phyloP scores from a whole-genome alignment of 1,140 invertebrate genomes.

The Lethrus apterus region DNA sequence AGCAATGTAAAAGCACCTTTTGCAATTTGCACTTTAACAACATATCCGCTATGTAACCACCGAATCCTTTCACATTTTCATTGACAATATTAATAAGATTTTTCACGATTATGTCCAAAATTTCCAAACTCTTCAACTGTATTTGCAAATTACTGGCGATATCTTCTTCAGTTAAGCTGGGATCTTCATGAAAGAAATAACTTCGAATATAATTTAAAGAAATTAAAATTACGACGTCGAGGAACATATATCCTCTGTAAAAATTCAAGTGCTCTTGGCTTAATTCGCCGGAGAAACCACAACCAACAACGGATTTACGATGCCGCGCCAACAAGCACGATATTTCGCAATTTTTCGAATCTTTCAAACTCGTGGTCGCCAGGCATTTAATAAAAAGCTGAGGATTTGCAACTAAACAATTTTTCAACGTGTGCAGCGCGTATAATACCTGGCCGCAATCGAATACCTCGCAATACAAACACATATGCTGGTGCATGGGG shows the following conservation, averaged over 20 bases:
- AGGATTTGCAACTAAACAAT: constrained; percentile 66
- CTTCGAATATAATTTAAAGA: constrained; percentile 75
- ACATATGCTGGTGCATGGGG: constrained; percentile 74
- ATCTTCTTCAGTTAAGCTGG: constrained; percentile 63
- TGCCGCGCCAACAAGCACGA: constrained; percentile 66
- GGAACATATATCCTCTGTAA: constrained; percentile 71
- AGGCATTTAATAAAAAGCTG: constrained; percentile 55
- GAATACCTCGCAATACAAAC: constrained; percentile 75
- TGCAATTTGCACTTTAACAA: constrained; percentile 79
- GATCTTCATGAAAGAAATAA: constrained; percentile 65
- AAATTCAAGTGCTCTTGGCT: constrained; percentile 53
- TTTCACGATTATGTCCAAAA: constrained; percentile 68
- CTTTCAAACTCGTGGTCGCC: constrained; percentile 37
- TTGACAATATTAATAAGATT: constrained; percentile 76
- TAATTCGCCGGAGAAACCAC: constrained; percentile 66
- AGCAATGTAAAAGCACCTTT: constrained; percentile 79
- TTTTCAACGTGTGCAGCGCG: constrained; percentile 66
- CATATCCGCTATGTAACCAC: constrained; percentile 75
- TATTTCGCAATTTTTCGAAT: constrained; percentile 46
- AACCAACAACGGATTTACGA: constrained; percentile 72
- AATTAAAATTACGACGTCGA: constrained; percentile 72
- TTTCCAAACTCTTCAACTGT: constrained; percentile 69
- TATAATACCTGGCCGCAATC: constrained; percentile 72
- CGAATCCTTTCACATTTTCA: constrained; percentile 73
- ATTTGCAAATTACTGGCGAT: constrained; percentile 68